A percentile compares a stretch with the other conserved stretches of the same genome.
These are phyloP conservation scores for Helleia helle DNA, from an alignment of 2,888 invertebrate genomes.

Conservation along the genomic window DNA sequence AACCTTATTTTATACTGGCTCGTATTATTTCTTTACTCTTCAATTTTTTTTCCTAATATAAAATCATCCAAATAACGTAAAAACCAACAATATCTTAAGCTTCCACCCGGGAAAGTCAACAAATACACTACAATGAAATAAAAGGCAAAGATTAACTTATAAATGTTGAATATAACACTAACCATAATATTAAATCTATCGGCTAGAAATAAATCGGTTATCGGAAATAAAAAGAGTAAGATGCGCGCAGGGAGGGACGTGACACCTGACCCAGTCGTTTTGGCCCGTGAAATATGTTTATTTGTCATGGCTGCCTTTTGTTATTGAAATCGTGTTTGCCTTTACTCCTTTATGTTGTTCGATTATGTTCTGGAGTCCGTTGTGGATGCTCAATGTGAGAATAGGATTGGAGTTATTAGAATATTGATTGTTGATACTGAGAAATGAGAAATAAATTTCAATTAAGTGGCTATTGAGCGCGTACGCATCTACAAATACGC, in stretches of 20 bases:
- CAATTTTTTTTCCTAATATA: too few species aligned
- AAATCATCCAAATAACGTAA: too few species aligned
- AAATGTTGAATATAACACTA: slow-evolving; percentile 19
- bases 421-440: slow-evolving; percentile 73
- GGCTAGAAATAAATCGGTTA: slow-evolving; percentile 64
- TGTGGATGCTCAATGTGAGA: slow-evolving; percentile 59
- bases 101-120: too few species aligned
- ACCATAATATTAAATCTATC: slow-evolving; percentile 40
- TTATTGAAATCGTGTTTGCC: slow-evolving; percentile 74
- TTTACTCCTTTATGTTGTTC: slow-evolving; percentile 73
- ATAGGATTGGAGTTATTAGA: slow-evolving; percentile 60
- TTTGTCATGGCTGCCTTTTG: slow-evolving; percentile 70
- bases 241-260: slow-evolving; percentile 37
- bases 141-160: slow-evolving; percentile 9
- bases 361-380: slow-evolving; percentile 65
- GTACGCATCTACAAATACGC: slow-evolving; percentile 35
- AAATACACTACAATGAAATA: too few species aligned
- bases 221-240: slow-evolving; percentile 53
- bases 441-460: slow-evolving; percentile 73
- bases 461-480: slow-evolving; percentile 63
- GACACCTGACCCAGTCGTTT: slow-evolving; percentile 74
- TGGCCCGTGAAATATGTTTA: slow-evolving; percentile 73
- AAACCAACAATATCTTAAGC: too few species aligned
- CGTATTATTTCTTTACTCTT: too few species aligned
- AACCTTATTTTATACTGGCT: too few species aligned